Evolutionary conservation across 2,797 vertebrate genomes (phyloP), one percentile per base, ranked within the genome.

Genomic region (Anas bernieri): DNA sequence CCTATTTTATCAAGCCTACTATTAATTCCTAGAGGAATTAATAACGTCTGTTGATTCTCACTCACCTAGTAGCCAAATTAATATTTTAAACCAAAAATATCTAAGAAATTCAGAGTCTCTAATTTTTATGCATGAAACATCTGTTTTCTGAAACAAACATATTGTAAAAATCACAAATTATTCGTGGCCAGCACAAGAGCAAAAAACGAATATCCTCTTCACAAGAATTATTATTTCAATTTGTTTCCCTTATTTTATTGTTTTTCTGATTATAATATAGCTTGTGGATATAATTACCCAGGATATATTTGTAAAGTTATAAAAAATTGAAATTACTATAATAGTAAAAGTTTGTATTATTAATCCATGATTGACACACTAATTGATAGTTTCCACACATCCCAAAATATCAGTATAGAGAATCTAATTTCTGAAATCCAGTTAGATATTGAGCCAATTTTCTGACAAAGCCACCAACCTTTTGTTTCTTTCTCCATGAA

Each of bases 221-320:
- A 28, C 14, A 76, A 73, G 69, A 94, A 43, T 90, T 79, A 83
- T 56, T 76, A 59, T 73, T 91, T 45, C 37, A 92, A 86, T 90
- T 79, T 4, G 11, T 92, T 79, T 46, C 2, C 7, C 69, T 88
- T 79, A 22, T 73, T 84, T 95, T 86, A 88, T 92, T 91, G 41
- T 25, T 82, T 50, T 64, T 84, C 67, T 43, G 18, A 78, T 93
- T 88, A 93, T 88, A 92, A 91, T 91, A 91, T 45, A 93, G 35
- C 67, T 88, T 11, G 5, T 93, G 83, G 70, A 96, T 93, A 92
- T 93, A 93, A 92, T 96, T 93, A 93, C 30, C 59, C 70, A 84
- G 69, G 39, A 82, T 90, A 91, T 90, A 92, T 86, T 94, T 94
- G 66, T 90, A 91, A 93, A 93, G 74, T 94, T 91, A 89, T 82